phyloP scores from a whole-genome alignment of 2,797 vertebrate genomes.

The Megaceryle alcyon region DNA sequence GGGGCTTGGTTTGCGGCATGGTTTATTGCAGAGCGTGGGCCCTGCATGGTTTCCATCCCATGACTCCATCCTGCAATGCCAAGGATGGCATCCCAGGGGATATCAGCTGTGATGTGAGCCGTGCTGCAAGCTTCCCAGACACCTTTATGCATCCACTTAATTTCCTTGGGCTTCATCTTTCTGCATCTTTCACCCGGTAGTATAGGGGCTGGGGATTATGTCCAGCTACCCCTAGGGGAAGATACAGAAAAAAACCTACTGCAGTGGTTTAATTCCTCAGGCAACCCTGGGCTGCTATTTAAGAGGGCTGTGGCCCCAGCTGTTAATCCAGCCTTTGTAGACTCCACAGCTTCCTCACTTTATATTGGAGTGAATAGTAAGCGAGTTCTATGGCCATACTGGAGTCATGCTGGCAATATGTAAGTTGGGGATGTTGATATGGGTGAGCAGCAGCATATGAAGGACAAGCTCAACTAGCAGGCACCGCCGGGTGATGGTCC shows the following conservation, averaged over 20 bases:
- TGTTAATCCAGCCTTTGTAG: not conserved
- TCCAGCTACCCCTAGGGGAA: not conserved
- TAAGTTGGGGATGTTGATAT: not conserved
- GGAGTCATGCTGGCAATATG: not conserved
- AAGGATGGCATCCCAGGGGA: not conserved
- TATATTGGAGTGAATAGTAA: not conserved
- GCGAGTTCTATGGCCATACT: not conserved
- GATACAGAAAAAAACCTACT: not conserved
- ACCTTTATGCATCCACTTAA: not conserved
- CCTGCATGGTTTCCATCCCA: not conserved
- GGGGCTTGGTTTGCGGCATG: not conserved
- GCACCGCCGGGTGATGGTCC: rapidly evolving
- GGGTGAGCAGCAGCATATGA: not conserved
- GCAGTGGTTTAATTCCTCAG: not conserved
- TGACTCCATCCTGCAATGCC: not conserved
- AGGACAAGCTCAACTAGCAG: not conserved
- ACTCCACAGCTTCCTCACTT: not conserved
- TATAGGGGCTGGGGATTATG: not conserved
- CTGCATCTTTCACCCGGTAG: not conserved
- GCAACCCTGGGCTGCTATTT: not conserved
- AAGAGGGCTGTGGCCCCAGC: not conserved
- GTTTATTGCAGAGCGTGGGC: not conserved
- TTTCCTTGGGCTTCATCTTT: not conserved
- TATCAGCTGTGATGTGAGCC: rapidly evolving
- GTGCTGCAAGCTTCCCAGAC: not conserved